Base-by-base conservation (phyloP, 2,113 vertebrate genomes). In the Perca fluviatilis region DNA sequence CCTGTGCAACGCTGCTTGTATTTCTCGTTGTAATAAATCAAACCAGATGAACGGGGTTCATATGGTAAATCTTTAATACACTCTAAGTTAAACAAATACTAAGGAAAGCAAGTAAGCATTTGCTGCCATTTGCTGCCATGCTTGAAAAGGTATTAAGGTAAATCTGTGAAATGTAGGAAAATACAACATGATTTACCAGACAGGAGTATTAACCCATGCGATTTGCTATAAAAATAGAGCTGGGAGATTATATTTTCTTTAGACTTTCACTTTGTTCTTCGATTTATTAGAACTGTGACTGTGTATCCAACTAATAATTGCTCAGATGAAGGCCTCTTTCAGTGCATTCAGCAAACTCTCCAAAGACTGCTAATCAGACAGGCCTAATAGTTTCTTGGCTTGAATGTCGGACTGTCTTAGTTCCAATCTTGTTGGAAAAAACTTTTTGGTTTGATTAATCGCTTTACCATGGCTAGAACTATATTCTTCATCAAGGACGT, bases 341-440 rank as follows among this genome's bases (percentile, higher is more conserved):
- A 83, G 47, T n/a, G 40, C 53, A 64, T 83, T 91, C 69, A 84
- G 80, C 79, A 80, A 85, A 88, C 80, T 92, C 88, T 84, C 87
- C 49, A 69, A 89, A 92, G 89, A 73, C 88, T 80, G 61, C 77
- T 93, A 92, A 93, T 92, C 90, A 90, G 87, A 90, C 90, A 60
- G 78, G 58, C 61, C 19, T 88, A 90, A 92, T 86, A 72, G 86
- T 73, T 84, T 84, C 79, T 89, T 94, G 86, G 91, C 91, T 86
- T 73, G 15, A 56, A 80, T 23, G 49, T 71, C 60, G 70, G 62
- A 83, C 68, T 79, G 77, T 85, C 93, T 89, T 63, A 77, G 72
- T 84, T 86, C 74, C 77, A 89, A 16, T 74, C 56, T 83, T 66
- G 46, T 89, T 91, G 82, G 82, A 90, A 90, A 79, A 84, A 19